Evolutionary conservation across 2,113 vertebrate genomes (phyloP).

Genomic region (Macaca nemestrina): DNA sequence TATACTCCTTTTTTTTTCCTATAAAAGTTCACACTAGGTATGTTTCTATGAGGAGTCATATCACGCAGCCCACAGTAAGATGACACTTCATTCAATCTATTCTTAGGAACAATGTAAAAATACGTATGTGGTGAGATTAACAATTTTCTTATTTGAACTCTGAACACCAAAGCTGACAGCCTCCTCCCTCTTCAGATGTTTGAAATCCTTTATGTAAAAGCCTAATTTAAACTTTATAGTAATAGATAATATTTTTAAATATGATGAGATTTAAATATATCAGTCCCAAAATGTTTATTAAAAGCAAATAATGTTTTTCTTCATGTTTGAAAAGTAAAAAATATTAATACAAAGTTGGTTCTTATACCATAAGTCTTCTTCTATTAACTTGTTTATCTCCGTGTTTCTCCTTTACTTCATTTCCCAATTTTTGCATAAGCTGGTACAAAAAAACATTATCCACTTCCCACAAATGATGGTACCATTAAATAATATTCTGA

Average conservation of each 20-base stretch:
- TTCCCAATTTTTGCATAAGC: constrained; percentile 14
- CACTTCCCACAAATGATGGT: background rate
- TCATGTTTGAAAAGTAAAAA: constrained; percentile 1
- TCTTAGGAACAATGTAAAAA: constrained; percentile 72
- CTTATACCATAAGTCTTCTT: background rate
- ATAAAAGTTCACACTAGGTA: constrained; percentile 64
- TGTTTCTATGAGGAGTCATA: constrained; percentile 68
- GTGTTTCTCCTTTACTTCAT: constrained; percentile 32
- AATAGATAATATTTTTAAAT: constrained; percentile 23
- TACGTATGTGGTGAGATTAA: constrained; percentile 42
- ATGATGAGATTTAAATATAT: constrained; percentile 9
- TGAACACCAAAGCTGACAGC: constrained; percentile 39
- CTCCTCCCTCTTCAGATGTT: background rate
- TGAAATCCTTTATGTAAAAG: constrained; percentile 51
- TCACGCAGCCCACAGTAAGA: constrained; percentile 63
- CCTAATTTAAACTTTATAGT: background rate
- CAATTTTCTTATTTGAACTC: constrained; percentile 57
- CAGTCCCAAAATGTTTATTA: background rate
- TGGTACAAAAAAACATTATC: constrained; percentile 33
- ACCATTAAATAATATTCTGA: constrained; percentile 42
- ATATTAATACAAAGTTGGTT: background rate
- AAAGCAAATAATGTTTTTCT: constrained; percentile 29
- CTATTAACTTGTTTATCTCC: constrained; percentile 43
- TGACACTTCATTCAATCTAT: constrained; percentile 63
- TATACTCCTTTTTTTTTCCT: constrained; percentile 62